Evolutionary conservation across 2,888 invertebrate species (phyloP).

Genomic region (Crocallis elinguaria): DNA sequence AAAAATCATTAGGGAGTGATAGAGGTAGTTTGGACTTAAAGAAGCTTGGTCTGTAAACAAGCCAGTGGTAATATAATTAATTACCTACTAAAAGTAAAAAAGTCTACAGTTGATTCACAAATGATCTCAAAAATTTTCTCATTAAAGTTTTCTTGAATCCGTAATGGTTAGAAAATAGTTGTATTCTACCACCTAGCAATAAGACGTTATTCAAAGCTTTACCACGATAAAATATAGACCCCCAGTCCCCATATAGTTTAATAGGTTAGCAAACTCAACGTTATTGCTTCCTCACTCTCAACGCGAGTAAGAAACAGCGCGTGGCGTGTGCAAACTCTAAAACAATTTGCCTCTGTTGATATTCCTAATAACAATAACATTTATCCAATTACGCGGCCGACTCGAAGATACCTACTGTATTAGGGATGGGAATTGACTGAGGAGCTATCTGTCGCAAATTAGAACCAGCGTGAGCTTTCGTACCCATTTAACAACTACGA

Average conservation of each 20-base stretch:
- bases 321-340: slow-evolving; percentile 61
- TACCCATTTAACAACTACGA: no score
- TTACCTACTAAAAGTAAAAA: neutral
- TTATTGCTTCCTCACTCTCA: slow-evolving; percentile 25
- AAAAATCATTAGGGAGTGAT: no score
- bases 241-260: neutral
- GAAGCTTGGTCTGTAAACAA: no score
- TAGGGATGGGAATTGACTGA: slow-evolving; percentile 3
- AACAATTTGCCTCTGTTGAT: slow-evolving; percentile 72
- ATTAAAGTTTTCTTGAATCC: no score
- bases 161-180: no score
- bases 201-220: neutral
- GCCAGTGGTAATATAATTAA: no score
- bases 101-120: no score
- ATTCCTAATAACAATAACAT: slow-evolving; percentile 76
- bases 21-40: no score
- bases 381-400: slow-evolving; percentile 63
- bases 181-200: neutral
- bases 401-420: slow-evolving; percentile 6
- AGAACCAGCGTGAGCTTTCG: neutral
- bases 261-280: slow-evolving; percentile 9
- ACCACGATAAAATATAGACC: slow-evolving; percentile 28
- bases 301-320: slow-evolving; percentile 38
- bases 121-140: no score
- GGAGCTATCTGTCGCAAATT: neutral